Base-by-base conservation (phyloP, 1,140 invertebrate genomes). In the Meloidogyne exigua region DNA sequence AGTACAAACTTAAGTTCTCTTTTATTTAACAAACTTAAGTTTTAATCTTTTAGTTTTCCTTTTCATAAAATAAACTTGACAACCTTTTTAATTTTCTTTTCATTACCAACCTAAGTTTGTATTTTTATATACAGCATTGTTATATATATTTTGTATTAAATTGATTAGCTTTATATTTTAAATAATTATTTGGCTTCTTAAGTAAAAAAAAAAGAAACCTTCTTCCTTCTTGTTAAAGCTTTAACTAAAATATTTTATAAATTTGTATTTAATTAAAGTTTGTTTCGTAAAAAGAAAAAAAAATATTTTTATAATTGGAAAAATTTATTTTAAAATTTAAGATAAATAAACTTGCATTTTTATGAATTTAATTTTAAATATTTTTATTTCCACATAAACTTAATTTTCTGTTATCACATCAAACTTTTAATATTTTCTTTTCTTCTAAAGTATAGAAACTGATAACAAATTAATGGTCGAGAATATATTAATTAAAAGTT, bases 181-280 rank as follows among this genome's bases (percentile, higher is more conserved):
- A 57, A 57, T 57, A 57, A 57, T 57, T 57, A 18, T 49, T 57
- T 57, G 49, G 49, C 49, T 57, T 57, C 49, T 57, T 57, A 9
- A n/a, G 21, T n/a, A 57, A n/a, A 57, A 57, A 57, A n/a, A 57
- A 57, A 49, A 18, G 18, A 57, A 57, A 57, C 49, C 49, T 57
- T 49, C 44, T 49, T 57, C n/a, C 21, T 57, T 57, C 21, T 57
- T 9, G n/a, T 57, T 57, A 57, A 57, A 57, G 18, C 49, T 57
- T 57, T n/a, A n/a, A 32, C 7, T 32, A 32, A n/a, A n/a, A 57
- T 57, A 39, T 32, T 32, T 32, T 39, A 39, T 57, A 57, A n/a
- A 57, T 57, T 57, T 57, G 49, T 57, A 57, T 57, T 57, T 57
- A n/a, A 57, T 57, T 57, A 57, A 57, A n/a, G 49, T 57, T 57